A percentile compares a stretch with the other conserved stretches of the same genome.
phyloP scores from a whole-genome alignment of 35 echinoderm and acorn worm genomes.

The Acanthaster planci region DNA sequence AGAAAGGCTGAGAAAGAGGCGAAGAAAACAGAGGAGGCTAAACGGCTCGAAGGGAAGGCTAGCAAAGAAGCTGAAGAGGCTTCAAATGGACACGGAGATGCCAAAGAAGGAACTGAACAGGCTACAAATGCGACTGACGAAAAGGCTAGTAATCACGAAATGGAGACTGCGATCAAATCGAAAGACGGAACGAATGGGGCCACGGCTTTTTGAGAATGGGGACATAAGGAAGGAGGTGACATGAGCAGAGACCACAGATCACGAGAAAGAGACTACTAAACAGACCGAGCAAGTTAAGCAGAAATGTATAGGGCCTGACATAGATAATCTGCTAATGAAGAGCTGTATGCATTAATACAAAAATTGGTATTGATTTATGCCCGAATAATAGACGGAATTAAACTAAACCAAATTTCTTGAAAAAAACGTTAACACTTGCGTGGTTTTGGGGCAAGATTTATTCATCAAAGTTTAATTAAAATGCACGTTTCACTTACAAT shows the following conservation, averaged over 20 bases:
- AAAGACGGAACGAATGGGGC: neutral
- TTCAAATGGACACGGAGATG: neutral
- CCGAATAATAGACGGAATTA: too few species aligned
- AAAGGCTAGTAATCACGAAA: neutral
- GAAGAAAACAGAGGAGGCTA: conserved; percentile 25
- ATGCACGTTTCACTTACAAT: too few species aligned
- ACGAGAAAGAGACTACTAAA: too few species aligned
- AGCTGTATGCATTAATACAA: too few species aligned
- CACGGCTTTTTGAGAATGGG: neutral
- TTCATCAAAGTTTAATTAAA: too few species aligned
- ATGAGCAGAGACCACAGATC: neutral
- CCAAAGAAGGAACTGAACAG: neutral
- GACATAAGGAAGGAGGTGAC: neutral
- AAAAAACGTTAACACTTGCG: too few species aligned
- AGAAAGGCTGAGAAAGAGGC: conserved; percentile 5
- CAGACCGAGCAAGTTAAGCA: too few species aligned
- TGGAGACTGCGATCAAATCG: neutral
- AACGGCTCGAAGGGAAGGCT: neutral
- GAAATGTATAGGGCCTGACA: too few species aligned
- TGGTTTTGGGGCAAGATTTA: too few species aligned
- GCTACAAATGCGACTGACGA: neutral
- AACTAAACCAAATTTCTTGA: too few species aligned
- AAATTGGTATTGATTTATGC: too few species aligned
- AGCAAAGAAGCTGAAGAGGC: neutral
- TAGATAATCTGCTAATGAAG: too few species aligned